These are phyloP conservation scores for Microtus ochrogaster DNA, from an alignment of 2,113 vertebrate genomes.

Conservation along the genomic window DNA sequence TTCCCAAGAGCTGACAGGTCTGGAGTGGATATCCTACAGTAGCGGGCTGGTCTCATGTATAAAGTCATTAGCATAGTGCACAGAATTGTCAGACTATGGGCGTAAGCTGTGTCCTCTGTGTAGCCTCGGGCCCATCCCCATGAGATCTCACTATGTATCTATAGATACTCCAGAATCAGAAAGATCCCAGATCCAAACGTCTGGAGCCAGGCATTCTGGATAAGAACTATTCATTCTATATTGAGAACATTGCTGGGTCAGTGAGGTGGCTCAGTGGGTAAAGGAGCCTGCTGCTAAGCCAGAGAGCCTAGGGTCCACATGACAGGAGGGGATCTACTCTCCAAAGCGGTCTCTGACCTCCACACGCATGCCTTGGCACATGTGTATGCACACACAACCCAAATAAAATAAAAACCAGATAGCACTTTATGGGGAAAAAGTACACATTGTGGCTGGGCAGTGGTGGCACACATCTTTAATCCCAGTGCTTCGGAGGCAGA, in stretches of 20 bases:
- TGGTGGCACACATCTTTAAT: too few relatives aligned
- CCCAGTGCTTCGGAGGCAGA: too few relatives aligned
- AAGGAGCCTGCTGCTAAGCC: background rate
- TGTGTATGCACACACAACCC: background rate
- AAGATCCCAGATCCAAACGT: background rate
- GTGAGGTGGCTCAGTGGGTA: background rate
- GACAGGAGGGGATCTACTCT: background rate
- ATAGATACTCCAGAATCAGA: background rate
- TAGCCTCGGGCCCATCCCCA: background rate
- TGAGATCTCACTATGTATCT: background rate
- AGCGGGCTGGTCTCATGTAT: background rate
- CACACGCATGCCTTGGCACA: background rate
- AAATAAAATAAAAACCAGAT: background rate
- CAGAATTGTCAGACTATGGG: background rate
- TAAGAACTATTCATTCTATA: background rate
- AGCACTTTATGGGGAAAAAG: background rate
- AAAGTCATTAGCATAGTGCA: background rate
- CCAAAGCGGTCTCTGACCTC: background rate
- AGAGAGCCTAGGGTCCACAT: background rate
- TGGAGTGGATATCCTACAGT: background rate
- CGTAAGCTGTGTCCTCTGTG: background rate
- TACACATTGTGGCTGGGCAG: too few relatives aligned
- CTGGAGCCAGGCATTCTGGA: background rate
- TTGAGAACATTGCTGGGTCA: background rate
- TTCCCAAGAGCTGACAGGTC: background rate